Conservation (phyloP, 2,113 vertebrate species). For the Pedetes capensis region DNA sequence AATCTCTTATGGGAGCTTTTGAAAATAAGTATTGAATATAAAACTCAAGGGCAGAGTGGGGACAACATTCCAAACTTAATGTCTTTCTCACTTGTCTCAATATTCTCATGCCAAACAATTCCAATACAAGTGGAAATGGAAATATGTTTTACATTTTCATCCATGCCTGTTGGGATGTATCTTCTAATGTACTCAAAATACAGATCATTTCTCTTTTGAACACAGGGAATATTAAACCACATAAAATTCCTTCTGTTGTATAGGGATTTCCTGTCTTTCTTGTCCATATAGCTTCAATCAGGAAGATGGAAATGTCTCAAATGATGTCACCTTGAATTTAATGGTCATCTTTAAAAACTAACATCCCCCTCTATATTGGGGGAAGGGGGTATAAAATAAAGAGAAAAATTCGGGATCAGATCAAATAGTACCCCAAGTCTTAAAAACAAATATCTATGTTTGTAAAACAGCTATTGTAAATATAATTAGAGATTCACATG, state of each 20-base stretch:
- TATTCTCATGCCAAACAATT: conserved; percentile 52
- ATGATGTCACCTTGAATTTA: conserved; percentile 39
- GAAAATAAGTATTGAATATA: conserved; percentile 47
- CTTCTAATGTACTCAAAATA: neutral
- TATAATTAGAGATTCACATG: neutral
- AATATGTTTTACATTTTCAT: conserved; percentile 47
- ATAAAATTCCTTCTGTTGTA: neutral
- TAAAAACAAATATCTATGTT: conserved; percentile 51
- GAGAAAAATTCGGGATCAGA: neutral
- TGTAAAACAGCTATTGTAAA: neutral
- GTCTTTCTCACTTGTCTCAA: conserved; percentile 44
- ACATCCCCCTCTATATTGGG: conserved; percentile 2
- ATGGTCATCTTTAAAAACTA: conserved; percentile 15
- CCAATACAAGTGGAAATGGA: conserved; percentile 34
- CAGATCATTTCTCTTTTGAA: conserved; percentile 34
- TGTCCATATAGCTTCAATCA: neutral
- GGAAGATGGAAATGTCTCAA: neutral
- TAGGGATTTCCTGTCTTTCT: neutral
- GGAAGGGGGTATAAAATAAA: neutral
- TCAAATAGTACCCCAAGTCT: neutral
- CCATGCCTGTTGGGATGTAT: neutral
- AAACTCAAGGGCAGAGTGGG: conserved; percentile 66
- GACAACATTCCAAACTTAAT: conserved; percentile 44
- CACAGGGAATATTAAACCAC: neutral
- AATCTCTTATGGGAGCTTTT: conserved; percentile 52